A percentile compares a stretch with the other conserved stretches of the same genome.
Evolutionary conservation across 2,888 invertebrate species (phyloP).

Genomic region (Heliconius hortense): DNA sequence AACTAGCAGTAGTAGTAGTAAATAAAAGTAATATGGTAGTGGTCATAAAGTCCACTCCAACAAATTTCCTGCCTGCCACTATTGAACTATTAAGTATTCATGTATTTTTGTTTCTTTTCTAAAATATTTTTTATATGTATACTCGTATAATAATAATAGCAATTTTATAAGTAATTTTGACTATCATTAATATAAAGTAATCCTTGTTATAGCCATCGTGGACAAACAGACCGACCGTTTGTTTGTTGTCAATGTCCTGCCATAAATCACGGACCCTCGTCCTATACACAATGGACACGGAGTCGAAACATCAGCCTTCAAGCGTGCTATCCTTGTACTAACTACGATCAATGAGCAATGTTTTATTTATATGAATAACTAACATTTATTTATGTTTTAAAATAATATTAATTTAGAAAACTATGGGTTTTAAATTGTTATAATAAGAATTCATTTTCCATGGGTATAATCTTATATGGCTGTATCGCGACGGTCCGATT

Average conservation of each 20-base stretch:
- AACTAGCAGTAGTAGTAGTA: too few species aligned
- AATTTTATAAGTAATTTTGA: constrained; percentile 29
- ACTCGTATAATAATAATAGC: background rate
- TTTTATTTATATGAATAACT: constrained; percentile 19
- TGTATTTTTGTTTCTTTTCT: background rate
- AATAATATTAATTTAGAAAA: background rate
- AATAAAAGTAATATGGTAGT: too few species aligned
- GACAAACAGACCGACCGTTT: constrained; percentile 48
- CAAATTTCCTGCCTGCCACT: too few species aligned
- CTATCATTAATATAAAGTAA: constrained; percentile 42
- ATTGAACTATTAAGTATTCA: background rate
- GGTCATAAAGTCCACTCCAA: too few species aligned
- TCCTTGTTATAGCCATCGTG: constrained; percentile 41
- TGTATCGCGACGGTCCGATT: too few species aligned
- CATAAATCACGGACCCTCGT: constrained; percentile 75
- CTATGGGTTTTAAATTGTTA: background rate
- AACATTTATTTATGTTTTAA: background rate
- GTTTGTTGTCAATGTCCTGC: constrained; percentile 64
- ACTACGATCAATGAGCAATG: constrained; percentile 38
- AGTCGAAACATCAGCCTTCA: constrained; percentile 55
- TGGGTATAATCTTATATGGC: too few species aligned
- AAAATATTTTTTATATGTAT: background rate
- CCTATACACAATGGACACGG: constrained; percentile 56
- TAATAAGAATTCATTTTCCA: too few species aligned
- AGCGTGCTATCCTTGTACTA: constrained; percentile 34